Evolutionary conservation across 2,888 invertebrate species (phyloP).

Genomic region (Netelia fuscicornis): DNA sequence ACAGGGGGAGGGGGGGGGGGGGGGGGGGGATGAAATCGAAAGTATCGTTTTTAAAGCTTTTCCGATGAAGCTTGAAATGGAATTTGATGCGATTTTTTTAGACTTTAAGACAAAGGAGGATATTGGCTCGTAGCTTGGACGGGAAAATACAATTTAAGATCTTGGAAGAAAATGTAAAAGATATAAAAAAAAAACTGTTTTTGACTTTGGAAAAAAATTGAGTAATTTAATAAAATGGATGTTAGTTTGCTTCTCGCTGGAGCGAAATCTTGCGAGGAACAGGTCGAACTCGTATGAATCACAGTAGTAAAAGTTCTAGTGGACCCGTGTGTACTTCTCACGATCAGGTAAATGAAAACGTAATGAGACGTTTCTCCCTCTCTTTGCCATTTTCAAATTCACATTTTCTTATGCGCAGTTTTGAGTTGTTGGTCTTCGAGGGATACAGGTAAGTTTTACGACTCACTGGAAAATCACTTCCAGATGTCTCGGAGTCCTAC

Average conservation of each 20-base stretch:
- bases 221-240: not conserved
- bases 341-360: constrained; percentile 64
- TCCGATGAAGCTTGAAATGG: not conserved
- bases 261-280: constrained; percentile 1
- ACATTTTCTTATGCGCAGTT: not conserved
- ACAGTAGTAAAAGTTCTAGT: not conserved
- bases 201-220: not conserved
- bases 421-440: constrained; percentile 44
- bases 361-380: constrained; percentile 51
- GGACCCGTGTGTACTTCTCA: constrained; percentile 52
- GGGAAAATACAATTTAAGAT: not conserved
- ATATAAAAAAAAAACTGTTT: not conserved
- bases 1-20: too few relatives aligned
- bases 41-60: not conserved
- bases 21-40: too few relatives aligned
- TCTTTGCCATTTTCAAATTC: constrained; percentile 5
- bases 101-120: not conserved
- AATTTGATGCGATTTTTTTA: not conserved
- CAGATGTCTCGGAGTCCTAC: constrained; percentile 77
- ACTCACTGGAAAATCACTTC: constrained; percentile 78
- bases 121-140: not conserved
- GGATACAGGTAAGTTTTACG: constrained; percentile 77
- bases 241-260: not conserved
- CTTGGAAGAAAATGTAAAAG: not conserved
- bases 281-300: not conserved